A percentile compares a stretch with the other conserved stretches of the same genome.
Conservation (phyloP, 2,888 invertebrate genomes). For the Chirona hameri region DNA sequence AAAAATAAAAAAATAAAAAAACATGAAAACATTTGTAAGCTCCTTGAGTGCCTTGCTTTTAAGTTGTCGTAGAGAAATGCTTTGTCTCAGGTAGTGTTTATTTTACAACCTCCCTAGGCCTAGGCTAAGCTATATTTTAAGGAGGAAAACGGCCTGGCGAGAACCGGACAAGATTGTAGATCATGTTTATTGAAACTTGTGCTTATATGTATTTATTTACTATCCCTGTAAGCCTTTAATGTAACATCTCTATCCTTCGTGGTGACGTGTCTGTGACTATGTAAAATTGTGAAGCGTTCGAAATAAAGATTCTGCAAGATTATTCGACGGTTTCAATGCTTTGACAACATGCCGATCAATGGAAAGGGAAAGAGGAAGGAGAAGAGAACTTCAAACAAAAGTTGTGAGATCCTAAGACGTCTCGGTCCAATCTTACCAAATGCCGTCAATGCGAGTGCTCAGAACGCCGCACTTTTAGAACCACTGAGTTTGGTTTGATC, state of each 20-base stretch:
- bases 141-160: not conserved
- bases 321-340: not conserved
- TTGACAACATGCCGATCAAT: too few species aligned
- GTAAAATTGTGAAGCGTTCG: not conserved
- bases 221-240: not conserved
- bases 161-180: not conserved
- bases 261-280: constrained; percentile 3
- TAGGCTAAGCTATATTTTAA: not conserved
- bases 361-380: too few species aligned
- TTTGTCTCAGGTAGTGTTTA: not conserved
- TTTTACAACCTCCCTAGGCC: constrained; percentile 12
- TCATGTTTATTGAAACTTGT: constrained; percentile 1
- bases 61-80: not conserved
- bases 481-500: too few species aligned
- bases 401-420: too few species aligned
- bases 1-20: not conserved
- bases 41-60: not conserved
- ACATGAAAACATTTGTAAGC: not conserved
- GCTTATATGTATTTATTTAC: not conserved
- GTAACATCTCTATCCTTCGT: not conserved
- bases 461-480: too few species aligned
- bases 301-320: constrained; percentile 8
- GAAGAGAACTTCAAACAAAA: too few species aligned
- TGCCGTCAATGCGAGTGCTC: too few species aligned
- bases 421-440: too few species aligned